phyloP scores from a whole-genome alignment of 2,797 vertebrate species.

The Gymnoscopelus microlampas region DNA sequence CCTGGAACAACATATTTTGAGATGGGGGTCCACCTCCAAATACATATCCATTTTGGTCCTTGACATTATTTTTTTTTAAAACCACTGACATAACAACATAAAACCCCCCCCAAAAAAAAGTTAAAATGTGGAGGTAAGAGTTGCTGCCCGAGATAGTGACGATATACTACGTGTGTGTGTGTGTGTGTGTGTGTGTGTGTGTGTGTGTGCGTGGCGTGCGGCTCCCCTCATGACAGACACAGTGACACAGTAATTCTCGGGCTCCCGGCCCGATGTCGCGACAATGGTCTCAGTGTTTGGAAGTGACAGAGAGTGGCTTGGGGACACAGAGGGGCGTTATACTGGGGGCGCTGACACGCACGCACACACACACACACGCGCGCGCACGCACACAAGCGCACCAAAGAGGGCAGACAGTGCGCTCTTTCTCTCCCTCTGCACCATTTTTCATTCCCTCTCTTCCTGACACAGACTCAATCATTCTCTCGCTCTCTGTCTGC shows the following conservation, averaged over 20 bases:
- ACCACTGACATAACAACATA: too few species aligned
- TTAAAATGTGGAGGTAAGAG: too few species aligned
- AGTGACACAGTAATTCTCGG: constrained; percentile 76
- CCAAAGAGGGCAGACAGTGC: constrained; percentile 75
- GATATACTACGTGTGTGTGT: too few species aligned
- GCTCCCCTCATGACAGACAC: constrained; percentile 76
- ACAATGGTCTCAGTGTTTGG: constrained; percentile 83
- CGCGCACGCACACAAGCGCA: constrained; percentile 31
- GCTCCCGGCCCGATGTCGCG: constrained; percentile 69
- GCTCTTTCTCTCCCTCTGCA: constrained; percentile 74
- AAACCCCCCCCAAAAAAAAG: too few species aligned
- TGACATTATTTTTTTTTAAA: too few species aligned
- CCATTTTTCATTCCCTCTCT: constrained; percentile 68
- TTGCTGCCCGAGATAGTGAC: too few species aligned
- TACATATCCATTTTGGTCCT: too few species aligned
- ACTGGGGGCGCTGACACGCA: constrained; percentile 66
- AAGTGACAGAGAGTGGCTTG: constrained; percentile 73
- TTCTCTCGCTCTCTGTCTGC: constrained; percentile 68
- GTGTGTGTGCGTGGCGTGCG: constrained; percentile 6
- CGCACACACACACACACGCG: neutral
- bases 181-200: too few species aligned
- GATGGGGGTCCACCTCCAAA: too few species aligned
- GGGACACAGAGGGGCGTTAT: constrained; percentile 81
- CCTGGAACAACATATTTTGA: too few species aligned
- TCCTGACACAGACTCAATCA: constrained; percentile 77